Base-by-base conservation (phyloP, 1,140 invertebrate genomes). In the Odontomachus brunneus region DNA sequence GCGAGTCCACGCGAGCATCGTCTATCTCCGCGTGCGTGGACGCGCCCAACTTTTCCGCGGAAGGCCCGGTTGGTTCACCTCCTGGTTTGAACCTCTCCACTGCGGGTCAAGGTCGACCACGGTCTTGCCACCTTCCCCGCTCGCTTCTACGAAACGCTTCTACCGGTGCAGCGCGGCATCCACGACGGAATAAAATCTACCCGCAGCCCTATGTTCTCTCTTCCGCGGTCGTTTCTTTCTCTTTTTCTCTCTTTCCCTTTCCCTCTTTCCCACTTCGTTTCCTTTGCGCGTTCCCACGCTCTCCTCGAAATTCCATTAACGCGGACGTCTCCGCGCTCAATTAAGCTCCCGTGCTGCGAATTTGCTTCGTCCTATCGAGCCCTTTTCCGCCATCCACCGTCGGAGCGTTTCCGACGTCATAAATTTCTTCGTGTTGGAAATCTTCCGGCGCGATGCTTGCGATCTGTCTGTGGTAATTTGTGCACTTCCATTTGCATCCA, bases 101-200 rank as follows among this genome's bases (percentile, higher is more conserved):
- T 76, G 55, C 55, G 53, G 84, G 65, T 88, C 86, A 88, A 88
- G 86, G 86, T 71, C 53, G 55, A 11, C 53, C 53, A 12, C 29
- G 17, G 11, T 44, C 48, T 72, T 38, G 5, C 48, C 72, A 17
- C 17, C 57, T 44, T n/a, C n/a, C n/a, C 48, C 69, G 19, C 67
- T 11, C 19, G 19, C 48, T 80, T 71, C 51, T 38, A n/a, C n/a
- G n/a, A n/a, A 44, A 15, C 53, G 7, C 9, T 71, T 71, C 51
- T 53, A 38, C 29, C 51, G 5, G 5, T 38, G 51, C 19, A 44
- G 60, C 51, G 51, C n/a, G 11, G 53, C n/a, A 26, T 48, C 33
- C 19, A n/a, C 51, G 19, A 57, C 51, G 49, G 69, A 69, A 57
- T 67, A 67, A 78, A 78, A 69, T 67, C 75, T 66, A 76, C 15